These are phyloP conservation scores for Drosophila setosimentum DNA, from an alignment of 2,888 invertebrate genomes.

Conservation along the genomic window DNA sequence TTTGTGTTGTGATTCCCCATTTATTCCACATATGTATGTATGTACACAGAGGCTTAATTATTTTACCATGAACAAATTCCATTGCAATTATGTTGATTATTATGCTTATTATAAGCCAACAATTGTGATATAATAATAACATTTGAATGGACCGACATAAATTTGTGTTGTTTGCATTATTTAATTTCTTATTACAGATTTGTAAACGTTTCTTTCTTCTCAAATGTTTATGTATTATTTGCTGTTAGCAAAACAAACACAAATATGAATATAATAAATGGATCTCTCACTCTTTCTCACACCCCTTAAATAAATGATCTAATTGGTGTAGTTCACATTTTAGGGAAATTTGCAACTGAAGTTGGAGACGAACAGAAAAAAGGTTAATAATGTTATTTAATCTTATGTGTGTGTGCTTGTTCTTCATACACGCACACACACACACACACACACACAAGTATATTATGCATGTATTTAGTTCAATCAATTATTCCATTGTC, in stretches of 20 bases:
- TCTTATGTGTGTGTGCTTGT: neutral
- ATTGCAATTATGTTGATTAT: constrained; percentile 39
- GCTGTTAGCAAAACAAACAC: neutral
- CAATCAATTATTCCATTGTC: constrained; percentile 47
- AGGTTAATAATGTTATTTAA: neutral
- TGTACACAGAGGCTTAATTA: constrained; percentile 15
- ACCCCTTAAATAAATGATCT: neutral
- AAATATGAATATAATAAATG: neutral
- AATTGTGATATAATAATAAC: constrained; percentile 19
- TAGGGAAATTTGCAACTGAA: constrained; percentile 1
- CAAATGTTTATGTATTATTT: neutral
- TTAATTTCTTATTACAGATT: neutral
- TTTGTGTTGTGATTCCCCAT: constrained; percentile 25
- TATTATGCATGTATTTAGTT: constrained; percentile 31
- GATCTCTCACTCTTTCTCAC: neutral
- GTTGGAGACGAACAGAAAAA: neutral
- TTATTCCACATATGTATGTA: neutral
- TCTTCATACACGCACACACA: neutral
- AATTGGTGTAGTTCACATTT: neutral
- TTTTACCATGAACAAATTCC: constrained; percentile 22
- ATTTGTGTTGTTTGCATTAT: neutral
- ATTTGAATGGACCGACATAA: neutral
- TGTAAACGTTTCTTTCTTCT: neutral
- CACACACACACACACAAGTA: neutral
- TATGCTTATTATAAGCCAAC: constrained; percentile 3